Evolutionary conservation across 1,140 invertebrate genomes (phyloP).

Genomic region (Sitobion miscanthi): DNA sequence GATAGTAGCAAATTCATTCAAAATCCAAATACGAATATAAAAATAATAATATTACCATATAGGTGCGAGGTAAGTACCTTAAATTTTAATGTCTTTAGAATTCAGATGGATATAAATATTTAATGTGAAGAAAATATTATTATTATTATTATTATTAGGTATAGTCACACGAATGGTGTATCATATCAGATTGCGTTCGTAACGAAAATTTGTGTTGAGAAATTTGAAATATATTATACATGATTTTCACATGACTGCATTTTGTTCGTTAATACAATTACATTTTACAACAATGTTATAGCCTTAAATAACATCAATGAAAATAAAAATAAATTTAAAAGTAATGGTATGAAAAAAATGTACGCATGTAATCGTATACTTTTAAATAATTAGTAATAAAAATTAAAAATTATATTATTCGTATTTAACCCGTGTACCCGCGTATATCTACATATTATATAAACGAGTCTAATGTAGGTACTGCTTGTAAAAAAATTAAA

Average conservation of each 20-base stretch:
- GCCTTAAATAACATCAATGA: background rate
- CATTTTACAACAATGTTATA: background rate
- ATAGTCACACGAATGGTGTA: background rate
- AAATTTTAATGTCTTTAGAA: background rate
- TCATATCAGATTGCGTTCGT: background rate
- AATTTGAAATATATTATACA: background rate
- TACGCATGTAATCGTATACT: background rate
- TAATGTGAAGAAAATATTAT: background rate
- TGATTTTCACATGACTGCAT: background rate
- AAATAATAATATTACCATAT: background rate
- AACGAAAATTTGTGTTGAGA: background rate
- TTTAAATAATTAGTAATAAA: background rate
- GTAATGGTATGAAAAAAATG: background rate
- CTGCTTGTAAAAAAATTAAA: background rate
- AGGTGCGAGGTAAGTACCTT: background rate
- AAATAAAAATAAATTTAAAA: background rate
- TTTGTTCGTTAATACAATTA: background rate
- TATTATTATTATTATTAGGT: background rate
- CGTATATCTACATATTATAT: background rate
- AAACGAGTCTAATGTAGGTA: no score
- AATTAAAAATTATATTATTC: no score
- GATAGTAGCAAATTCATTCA: background rate
- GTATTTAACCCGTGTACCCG: background rate
- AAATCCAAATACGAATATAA: background rate
- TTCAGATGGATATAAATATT: background rate